phyloP scores from a whole-genome alignment of 30 jellyfish, hydroid and myxozoan species.

The Aurelia sp. region DNA sequence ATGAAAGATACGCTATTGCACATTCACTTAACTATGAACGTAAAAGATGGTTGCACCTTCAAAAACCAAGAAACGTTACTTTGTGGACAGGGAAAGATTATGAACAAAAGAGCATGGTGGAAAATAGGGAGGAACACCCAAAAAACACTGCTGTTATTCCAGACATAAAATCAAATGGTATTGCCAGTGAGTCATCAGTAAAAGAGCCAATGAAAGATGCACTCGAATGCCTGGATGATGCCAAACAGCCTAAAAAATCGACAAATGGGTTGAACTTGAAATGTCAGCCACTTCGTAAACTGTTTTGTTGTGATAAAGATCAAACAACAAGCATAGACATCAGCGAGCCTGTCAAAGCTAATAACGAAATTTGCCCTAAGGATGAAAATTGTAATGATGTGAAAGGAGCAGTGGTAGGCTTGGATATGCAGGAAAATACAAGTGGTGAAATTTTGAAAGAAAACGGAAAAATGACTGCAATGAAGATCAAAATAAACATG shows the following conservation, averaged over 20 bases:
- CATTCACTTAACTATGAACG: slow-evolving; percentile 40
- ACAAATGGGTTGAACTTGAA: background rate
- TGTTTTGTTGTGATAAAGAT: background rate
- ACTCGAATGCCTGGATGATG: background rate
- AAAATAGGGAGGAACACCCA: background rate
- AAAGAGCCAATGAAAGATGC: no score
- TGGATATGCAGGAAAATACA: background rate
- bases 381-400: background rate
- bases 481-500: slow-evolving; percentile 7
- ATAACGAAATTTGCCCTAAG: background rate
- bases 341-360: background rate
- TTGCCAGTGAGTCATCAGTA: background rate
- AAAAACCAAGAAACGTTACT: background rate
- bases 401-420: no score
- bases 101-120: background rate
- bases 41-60: background rate
- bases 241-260: background rate
- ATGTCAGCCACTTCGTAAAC: slow-evolving; percentile 6
- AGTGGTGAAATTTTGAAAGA: no score
- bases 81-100: background rate
- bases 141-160: background rate
- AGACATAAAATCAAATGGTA: background rate
- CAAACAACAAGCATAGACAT: background rate
- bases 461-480: background rate
- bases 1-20: slow-evolving; percentile 31